Percentiles rank a stretch among this genome's conserved stretches.
Evolutionary conservation across 2,888 invertebrate genomes (phyloP).

Genomic region (Drosophila sordidula): DNA sequence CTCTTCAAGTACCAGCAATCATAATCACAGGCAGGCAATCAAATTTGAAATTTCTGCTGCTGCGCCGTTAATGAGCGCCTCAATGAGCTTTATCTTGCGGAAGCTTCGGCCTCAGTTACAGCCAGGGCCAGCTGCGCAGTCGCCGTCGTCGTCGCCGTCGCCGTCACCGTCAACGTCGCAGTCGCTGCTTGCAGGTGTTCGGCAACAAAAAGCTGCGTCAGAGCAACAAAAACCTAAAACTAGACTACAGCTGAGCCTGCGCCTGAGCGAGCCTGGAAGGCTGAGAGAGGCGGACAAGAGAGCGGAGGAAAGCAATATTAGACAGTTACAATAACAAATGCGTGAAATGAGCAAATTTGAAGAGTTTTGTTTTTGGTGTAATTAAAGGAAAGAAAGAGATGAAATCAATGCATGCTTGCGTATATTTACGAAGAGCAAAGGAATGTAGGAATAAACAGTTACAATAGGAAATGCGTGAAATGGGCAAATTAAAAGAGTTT

Average conservation of each 20-base stretch:
- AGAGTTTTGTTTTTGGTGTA: conserved; percentile 2
- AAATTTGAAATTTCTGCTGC: conserved; percentile 57
- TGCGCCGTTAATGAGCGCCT: conserved; percentile 53
- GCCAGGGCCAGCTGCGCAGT: conserved; percentile 58
- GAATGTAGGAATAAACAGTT: too few relatives aligned
- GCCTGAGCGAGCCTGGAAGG: background rate
- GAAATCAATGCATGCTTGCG: background rate
- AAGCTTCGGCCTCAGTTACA: conserved; percentile 42
- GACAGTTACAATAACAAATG: conserved; percentile 5
- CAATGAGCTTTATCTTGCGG: conserved; percentile 66
- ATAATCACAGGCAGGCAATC: conserved; percentile 61
- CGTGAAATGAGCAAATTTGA: background rate
- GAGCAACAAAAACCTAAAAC: conserved; percentile 49
- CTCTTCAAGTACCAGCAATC: conserved; percentile 39
- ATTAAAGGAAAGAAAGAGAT: background rate
- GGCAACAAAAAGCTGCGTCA: conserved; percentile 66
- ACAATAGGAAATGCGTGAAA: background rate
- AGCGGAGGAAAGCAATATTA: conserved; percentile 5
- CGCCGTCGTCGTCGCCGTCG: conserved; percentile 9
- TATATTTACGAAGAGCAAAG: background rate
- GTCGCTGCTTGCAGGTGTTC: conserved; percentile 65
- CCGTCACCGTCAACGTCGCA: background rate
- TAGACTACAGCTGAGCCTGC: conserved; percentile 37
- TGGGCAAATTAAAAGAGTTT: background rate
- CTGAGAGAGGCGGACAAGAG: background rate